A percentile compares a stretch with the other conserved stretches of the same genome.
Evolutionary conservation across 2,113 vertebrate genomes (phyloP).

Genomic region (Oreochromis tanganicae): DNA sequence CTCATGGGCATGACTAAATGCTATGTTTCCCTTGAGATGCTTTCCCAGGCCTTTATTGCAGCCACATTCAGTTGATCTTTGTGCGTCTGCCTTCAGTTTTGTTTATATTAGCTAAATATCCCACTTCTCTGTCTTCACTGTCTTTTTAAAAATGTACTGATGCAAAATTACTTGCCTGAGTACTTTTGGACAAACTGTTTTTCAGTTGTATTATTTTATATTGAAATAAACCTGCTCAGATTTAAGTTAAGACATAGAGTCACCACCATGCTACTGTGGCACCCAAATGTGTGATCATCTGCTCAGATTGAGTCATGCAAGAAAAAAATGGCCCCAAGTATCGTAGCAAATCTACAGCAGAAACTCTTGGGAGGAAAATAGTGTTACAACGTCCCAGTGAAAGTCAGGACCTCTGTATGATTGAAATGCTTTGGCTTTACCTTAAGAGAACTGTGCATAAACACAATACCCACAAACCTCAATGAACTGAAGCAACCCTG

Average conservation of each 20-base stretch:
- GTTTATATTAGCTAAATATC: not conserved
- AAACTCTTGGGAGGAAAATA: not conserved
- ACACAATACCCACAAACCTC: not conserved
- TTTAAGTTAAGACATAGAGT: not conserved
- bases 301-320: not conserved
- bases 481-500: not conserved
- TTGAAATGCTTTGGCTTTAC: not conserved
- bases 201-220: not conserved
- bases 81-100: not conserved
- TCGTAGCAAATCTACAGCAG: not conserved
- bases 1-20: not conserved
- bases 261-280: not conserved
- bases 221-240: not conserved
- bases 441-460: not conserved
- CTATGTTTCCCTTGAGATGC: not conserved
- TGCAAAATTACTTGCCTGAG: not conserved
- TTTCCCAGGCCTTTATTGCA: not conserved
- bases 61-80: not conserved
- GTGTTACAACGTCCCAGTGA: not conserved
- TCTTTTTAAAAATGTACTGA: not conserved
- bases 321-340: not conserved
- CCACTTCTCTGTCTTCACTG: not conserved
- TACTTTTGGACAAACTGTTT: not conserved
- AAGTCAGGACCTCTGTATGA: not conserved
- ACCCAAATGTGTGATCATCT: not conserved